Conservation (phyloP, 2,113 vertebrate genomes). For the Rostratula benghalensis region DNA sequence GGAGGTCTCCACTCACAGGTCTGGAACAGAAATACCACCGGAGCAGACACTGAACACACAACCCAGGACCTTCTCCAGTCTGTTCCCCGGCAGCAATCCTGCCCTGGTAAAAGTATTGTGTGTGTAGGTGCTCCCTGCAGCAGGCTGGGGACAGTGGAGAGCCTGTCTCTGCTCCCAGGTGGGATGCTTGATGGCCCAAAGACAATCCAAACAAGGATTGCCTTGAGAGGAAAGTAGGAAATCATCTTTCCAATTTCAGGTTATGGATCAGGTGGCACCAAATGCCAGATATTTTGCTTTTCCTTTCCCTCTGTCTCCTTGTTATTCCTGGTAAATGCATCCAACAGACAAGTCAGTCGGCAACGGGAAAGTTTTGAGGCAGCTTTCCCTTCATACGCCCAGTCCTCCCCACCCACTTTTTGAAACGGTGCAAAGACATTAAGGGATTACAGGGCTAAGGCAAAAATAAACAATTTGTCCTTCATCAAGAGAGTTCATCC, state of each 20-base stretch:
- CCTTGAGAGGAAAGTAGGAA: not conserved
- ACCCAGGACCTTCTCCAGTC: rapidly evolving
- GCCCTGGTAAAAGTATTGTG: not conserved
- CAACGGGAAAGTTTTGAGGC: not conserved
- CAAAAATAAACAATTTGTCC: constrained; percentile 31
- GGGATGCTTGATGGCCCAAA: not conserved
- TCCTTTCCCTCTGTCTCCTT: not conserved
- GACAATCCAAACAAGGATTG: not conserved
- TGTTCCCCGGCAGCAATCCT: not conserved
- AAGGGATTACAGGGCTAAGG: not conserved
- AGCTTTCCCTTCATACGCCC: not conserved
- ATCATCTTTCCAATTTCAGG: rapidly evolving
- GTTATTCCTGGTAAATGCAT: not conserved
- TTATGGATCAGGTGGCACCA: not conserved
- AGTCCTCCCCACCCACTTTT: not conserved
- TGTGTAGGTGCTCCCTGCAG: not conserved
- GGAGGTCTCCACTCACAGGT: not conserved
- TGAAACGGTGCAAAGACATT: not conserved
- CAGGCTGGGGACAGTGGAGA: not conserved
- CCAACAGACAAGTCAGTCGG: not conserved
- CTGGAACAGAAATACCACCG: rapidly evolving
- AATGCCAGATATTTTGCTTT: not conserved
- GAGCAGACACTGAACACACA: not conserved
- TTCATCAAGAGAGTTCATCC: constrained; percentile 1
- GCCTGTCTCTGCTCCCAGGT: not conserved